Conservation (phyloP, 2,113 vertebrate species). For the Odocoileus virginianus region DNA sequence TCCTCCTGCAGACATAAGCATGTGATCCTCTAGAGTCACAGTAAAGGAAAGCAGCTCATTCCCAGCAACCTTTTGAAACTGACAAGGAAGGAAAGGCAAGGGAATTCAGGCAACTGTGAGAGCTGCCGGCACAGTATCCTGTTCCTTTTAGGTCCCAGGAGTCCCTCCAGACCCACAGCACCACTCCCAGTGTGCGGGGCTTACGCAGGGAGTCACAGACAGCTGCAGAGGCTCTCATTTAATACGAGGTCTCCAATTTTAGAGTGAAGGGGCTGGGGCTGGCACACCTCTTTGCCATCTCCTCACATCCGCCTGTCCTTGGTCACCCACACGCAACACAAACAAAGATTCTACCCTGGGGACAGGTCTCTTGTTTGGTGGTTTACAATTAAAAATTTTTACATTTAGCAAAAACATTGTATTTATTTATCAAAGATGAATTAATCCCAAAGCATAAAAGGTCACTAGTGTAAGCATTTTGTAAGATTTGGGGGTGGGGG, state of each 20-base stretch:
- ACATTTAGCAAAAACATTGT: background rate
- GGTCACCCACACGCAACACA: background rate
- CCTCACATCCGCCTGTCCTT: background rate
- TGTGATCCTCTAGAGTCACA: background rate
- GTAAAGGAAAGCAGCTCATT: background rate
- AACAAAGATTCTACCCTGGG: background rate
- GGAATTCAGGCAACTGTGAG: background rate
- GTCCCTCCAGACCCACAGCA: background rate
- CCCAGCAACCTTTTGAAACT: background rate
- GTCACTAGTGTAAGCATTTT: background rate
- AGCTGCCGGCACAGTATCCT: background rate
- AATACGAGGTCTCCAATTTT: background rate
- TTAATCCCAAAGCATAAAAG: background rate
- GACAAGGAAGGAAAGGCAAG: background rate
- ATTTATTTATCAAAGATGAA: constrained; percentile 34
- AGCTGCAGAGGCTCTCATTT: background rate
- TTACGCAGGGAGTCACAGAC: rapidly evolving
- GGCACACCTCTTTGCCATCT: background rate
- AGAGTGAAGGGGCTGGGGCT: background rate
- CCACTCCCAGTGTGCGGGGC: rapidly evolving
- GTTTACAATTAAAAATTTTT: background rate
- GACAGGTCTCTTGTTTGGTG: background rate
- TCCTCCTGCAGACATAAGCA: background rate
- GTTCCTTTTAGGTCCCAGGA: background rate
- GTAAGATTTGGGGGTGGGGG: background rate